Conservation (phyloP, 2,797 vertebrate genomes). For the Pelobates cultripes region DNA sequence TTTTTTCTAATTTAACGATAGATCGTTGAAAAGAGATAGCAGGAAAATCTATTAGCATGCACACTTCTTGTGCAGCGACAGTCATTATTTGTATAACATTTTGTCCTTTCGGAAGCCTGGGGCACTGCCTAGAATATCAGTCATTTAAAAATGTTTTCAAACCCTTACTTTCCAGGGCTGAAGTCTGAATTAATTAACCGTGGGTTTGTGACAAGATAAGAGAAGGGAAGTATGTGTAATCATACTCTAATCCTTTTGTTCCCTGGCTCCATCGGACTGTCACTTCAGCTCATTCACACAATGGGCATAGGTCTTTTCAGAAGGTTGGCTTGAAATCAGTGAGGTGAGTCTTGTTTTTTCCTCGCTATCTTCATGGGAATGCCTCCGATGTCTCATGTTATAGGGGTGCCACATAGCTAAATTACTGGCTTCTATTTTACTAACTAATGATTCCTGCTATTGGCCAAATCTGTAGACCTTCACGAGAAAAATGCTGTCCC, state of each 20-base stretch:
- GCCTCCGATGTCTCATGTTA: not conserved
- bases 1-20: too few species aligned
- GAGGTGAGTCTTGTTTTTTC: conserved; percentile 21
- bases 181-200: conserved; percentile 60
- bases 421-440: conserved; percentile 24
- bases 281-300: conserved; percentile 16
- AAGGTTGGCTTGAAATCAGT: not conserved
- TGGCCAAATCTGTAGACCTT: not conserved
- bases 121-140: not conserved
- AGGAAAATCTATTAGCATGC: too few species aligned
- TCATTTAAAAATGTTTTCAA: not conserved
- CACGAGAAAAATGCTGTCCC: not conserved
- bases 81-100: too few species aligned
- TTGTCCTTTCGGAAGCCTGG: not conserved
- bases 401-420: not conserved
- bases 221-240: not conserved
- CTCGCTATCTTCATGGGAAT: conserved; percentile 41
- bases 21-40: too few species aligned
- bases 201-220: conserved; percentile 30
- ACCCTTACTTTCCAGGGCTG: not conserved
- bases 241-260: not conserved
- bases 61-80: too few species aligned
- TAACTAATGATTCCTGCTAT: not conserved
- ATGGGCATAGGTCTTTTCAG: not conserved
- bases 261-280: not conserved